phyloP scores from a whole-genome alignment of 2,888 invertebrate species.

The Tetranychus piercei region DNA sequence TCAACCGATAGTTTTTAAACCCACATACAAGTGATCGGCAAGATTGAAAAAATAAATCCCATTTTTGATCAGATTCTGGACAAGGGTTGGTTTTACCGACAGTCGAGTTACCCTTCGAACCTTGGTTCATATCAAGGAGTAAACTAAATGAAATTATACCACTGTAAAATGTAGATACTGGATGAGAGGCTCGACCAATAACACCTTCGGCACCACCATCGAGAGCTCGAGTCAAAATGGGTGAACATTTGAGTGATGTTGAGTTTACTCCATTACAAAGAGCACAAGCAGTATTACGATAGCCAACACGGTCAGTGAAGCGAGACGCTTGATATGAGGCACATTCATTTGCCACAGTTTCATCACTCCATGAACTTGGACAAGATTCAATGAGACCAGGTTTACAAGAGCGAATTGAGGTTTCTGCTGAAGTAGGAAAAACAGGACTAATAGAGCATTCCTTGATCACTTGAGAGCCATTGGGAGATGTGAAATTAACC shows the following conservation, averaged over 20 bases:
- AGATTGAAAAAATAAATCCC: slow-evolving; percentile 8
- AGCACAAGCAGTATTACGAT: slow-evolving; percentile 37
- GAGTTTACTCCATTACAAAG: slow-evolving; percentile 33
- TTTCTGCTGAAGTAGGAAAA: not conserved
- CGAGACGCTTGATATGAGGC: slow-evolving; percentile 33
- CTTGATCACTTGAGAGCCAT: not conserved
- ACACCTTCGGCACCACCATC: not conserved
- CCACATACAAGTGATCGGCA: slow-evolving; percentile 11
- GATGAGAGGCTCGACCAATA: not conserved
- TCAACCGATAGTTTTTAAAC: not conserved
- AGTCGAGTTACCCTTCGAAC: not conserved
- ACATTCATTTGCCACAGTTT: slow-evolving; percentile 31
- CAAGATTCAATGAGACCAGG: slow-evolving; percentile 30
- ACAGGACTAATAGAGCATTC: not conserved
- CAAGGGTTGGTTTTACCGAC: not conserved
- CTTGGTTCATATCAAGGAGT: not conserved
- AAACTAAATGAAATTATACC: not conserved
- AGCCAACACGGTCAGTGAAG: slow-evolving; percentile 32
- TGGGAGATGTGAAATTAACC: not conserved
- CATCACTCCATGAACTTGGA: slow-evolving; percentile 32
- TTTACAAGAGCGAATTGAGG: slow-evolving; percentile 12
- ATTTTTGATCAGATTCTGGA: slow-evolving; percentile 1
- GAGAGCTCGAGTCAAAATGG: not conserved
- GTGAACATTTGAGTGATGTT: slow-evolving; percentile 10
- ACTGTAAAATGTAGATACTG: no score